Evolutionary conservation across 2,888 invertebrate genomes (phyloP), one percentile per base, ranked within the genome.

Genomic region (Theretra japonica): DNA sequence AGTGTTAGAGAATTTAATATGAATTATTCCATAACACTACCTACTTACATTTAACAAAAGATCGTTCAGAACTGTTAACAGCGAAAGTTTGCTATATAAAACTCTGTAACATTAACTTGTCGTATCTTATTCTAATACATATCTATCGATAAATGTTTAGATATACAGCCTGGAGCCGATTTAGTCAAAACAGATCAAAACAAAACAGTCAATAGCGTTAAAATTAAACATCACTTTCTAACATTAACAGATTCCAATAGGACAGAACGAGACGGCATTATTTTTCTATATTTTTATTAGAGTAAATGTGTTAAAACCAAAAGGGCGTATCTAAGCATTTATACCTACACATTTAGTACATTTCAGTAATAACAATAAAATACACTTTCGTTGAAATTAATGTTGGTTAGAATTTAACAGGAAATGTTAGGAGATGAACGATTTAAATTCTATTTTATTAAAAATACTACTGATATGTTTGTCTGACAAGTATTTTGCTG

Each of bases 401-500:
- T 17, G 17, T n/a, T 19, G 28, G n/a, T 30, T n/a, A 33, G 21
- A 62, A 62, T 21, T 11, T 17, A 60, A 28, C 41, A 41, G 33
- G 21, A 7, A 19, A 19, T 62, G 33, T 15, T 11, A 62, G 33
- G 8, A 33, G 33, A 21, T 48, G 23, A 15, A 11, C 53, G 53
- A n/a, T 53, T 65, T 41, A 4, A 65, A 17, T 65, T 41, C 23
- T 65, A 65, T 60, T 33, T 56, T 30, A 53, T 48, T 25, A 48
- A 48, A 41, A 70, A 48, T 25, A 70, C 59, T 69, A 65, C 65
- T 65, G 60, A 70, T 70, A 70, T 70, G 70, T 70, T 48, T 48
- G 23, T 69, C 28, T 48, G 59, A 59, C 58, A 25, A n/a, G 23
- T 56, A 69, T n/a, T 48, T 48, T 48, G 48, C 15, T 48, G 48